These are phyloP conservation scores for Bovichtus variegatus DNA, from an alignment of 2,797 vertebrate genomes.

Conservation along the genomic window DNA sequence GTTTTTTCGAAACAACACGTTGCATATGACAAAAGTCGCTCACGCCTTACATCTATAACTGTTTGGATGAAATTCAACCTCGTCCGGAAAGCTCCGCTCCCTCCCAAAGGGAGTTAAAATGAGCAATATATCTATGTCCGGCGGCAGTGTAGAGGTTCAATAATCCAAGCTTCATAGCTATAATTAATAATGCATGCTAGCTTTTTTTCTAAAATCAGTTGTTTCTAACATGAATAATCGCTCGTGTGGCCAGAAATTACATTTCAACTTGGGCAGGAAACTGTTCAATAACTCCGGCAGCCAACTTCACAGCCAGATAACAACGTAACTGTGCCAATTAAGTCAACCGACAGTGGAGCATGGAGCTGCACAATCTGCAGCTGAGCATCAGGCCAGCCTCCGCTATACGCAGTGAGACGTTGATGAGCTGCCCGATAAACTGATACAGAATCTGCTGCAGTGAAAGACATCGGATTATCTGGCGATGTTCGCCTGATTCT, in stretches of 20 bases:
- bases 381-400: neutral
- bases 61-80: neutral
- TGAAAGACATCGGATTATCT: neutral
- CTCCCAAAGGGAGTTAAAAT: neutral
- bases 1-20: neutral
- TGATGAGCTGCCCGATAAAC: neutral
- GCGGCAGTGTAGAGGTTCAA: too few species aligned
- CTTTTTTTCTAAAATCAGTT: neutral
- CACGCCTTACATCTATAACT: neutral
- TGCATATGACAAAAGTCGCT: neutral
- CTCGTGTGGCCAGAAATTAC: neutral
- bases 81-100: slow-evolving; percentile 5
- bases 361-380: neutral
- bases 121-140: slow-evolving; percentile 16
- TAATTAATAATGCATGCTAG: neutral
- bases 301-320: neutral
- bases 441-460: neutral
- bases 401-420: neutral
- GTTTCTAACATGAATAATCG: neutral
- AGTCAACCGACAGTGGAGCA: neutral
- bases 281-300: neutral
- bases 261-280: neutral
- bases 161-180: neutral
- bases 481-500: neutral
- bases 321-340: neutral